Base-by-base conservation (phyloP, 2,888 invertebrate genomes). In the Omphaloscelis lunosa region DNA sequence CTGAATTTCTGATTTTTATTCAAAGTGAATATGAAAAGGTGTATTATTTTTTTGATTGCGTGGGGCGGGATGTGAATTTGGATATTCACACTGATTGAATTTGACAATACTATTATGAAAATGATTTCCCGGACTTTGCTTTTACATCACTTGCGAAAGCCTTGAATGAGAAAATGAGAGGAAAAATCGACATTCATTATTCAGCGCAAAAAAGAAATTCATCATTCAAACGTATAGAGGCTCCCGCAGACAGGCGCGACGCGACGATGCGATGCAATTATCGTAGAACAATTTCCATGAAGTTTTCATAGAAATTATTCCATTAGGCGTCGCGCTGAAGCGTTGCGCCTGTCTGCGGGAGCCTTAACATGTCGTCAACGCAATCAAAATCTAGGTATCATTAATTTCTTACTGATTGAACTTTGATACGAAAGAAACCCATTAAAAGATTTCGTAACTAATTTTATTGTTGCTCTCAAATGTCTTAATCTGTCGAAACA, bases 1-100 rank as follows among this genome's bases (percentile, higher is more conserved):
- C 82, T 84, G 80, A 86, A 91, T 91, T 61, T 88, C 84, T 79
- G 87, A 89, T 89, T 90, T 89, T 89, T 87, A 87, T 90, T 89
- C 82, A 84, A 86, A 80, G 86, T 80, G 88, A 88, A 86, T 89
- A 86, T 86, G 86, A 75, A 82, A 79, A 79, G 61, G 65, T 72
- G 45, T 48, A 41, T 83, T 80, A 88, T 75, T 88, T 71, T 89
- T 89, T 89, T 90, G 85, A 89, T 90, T 86, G 82, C 66, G 76
- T 85, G 82, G 62, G 79, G 79, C 75, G 74, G 79, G 72, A 81
- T 67, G 78, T 79, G 76, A 85, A 81, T 88, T 68, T 0, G 27
- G 59, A 56, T 41, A 41, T 80, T 51, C 17, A 7, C 45, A 23
- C 72, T 53, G 70, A 76, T 85, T 83, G 76, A 82, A 83, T 84